A percentile compares a stretch with the other conserved stretches of the same genome.
Evolutionary conservation across 2,797 vertebrate species (phyloP).

Genomic region (Rhynchotus rufescens): DNA sequence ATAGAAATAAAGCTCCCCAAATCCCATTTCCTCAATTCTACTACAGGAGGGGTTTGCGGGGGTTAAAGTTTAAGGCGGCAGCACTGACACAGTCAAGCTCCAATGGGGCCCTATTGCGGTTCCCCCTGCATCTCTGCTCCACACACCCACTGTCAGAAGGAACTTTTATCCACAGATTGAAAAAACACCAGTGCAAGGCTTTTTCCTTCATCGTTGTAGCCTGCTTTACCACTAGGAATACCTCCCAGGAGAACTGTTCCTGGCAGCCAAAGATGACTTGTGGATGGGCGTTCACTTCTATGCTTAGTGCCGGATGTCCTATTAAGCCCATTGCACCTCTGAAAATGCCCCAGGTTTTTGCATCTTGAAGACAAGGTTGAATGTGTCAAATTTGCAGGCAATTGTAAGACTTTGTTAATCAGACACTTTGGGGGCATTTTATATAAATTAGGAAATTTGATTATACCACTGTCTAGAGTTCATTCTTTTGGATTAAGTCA

Average conservation of each 20-base stretch:
- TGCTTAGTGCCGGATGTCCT: not conserved
- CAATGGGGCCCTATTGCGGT: too few relatives aligned
- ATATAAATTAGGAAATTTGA: not conserved
- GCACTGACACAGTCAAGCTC: too few relatives aligned
- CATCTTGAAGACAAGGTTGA: not conserved
- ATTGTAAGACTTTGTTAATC: not conserved
- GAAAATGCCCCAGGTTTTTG: not conserved
- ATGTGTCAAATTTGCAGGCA: not conserved
- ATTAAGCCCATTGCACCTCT: not conserved
- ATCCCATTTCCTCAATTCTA: not conserved
- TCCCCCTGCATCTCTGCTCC: not conserved
- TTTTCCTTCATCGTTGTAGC: not conserved
- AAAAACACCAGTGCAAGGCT: not conserved
- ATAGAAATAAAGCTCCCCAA: not conserved
- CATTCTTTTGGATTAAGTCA: not conserved
- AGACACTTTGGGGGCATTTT: not conserved
- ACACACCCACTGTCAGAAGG: accelerated
- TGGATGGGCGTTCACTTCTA: not conserved
- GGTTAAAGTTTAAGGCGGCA: not conserved
- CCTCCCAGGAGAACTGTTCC: not conserved
- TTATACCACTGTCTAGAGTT: not conserved
- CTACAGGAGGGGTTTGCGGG: not conserved
- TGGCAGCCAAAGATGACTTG: not conserved
- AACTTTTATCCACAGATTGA: not conserved
- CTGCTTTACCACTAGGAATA: not conserved